Evolutionary conservation across 2,797 vertebrate genomes (phyloP).

Genomic region (Paguma larvata): DNA sequence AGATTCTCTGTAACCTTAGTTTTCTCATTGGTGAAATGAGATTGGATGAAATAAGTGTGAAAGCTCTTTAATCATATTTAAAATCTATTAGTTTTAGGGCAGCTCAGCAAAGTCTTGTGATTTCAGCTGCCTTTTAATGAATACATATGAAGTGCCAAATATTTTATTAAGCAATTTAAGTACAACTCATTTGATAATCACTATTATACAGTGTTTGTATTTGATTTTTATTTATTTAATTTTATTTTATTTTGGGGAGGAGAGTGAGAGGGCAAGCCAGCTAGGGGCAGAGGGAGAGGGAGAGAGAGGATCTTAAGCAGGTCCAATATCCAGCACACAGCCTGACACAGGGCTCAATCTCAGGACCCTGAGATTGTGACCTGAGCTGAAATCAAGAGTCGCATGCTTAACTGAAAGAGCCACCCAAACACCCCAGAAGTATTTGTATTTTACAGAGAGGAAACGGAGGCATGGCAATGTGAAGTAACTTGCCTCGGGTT

Average conservation of each 20-base stretch:
- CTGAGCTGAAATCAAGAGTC: no score
- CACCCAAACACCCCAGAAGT: not conserved
- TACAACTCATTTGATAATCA: not conserved
- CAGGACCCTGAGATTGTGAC: no score
- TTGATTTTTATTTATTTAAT: no score
- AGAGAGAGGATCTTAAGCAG: no score
- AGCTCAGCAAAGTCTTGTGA: not conserved
- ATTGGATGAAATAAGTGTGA: conserved; percentile 43
- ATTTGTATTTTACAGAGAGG: conserved; percentile 40
- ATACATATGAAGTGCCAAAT: not conserved
- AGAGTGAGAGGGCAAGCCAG: no score
- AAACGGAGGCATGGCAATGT: not conserved
- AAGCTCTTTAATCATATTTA: conserved; percentile 41
- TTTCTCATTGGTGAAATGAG: conserved; percentile 58
- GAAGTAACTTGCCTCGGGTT: not conserved
- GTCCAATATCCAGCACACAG: no score
- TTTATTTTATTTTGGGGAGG: no score
- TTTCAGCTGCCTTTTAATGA: conserved; percentile 49
- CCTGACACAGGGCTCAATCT: no score
- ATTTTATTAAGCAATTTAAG: conserved; percentile 42
- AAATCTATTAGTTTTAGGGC: conserved; percentile 24
- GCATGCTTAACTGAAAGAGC: no score
- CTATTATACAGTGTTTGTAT: not conserved
- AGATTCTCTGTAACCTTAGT: not conserved
- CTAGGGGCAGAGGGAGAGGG: no score